These are phyloP conservation scores for Rhabdomys dilectus DNA, from an alignment of 2,113 vertebrate species.

Conservation along the genomic window DNA sequence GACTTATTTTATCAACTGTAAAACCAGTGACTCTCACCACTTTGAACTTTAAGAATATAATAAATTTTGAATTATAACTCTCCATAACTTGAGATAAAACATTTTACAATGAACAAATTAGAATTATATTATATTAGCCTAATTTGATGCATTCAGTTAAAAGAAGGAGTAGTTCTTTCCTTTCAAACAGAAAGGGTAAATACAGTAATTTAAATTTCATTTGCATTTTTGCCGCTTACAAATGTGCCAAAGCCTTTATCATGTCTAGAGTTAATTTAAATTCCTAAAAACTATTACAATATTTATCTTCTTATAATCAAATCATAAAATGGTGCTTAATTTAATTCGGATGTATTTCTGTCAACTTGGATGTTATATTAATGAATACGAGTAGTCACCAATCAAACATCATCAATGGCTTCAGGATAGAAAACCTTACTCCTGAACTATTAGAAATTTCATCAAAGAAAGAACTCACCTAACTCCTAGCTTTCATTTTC, in stretches of 20 bases:
- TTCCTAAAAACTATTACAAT: constrained; percentile 4
- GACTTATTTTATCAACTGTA: not conserved
- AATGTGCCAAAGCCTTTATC: not conserved
- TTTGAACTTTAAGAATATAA: constrained; percentile 19
- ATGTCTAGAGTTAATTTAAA: constrained; percentile 46
- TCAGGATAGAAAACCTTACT: not conserved
- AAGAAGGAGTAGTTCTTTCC: not conserved
- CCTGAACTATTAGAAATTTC: not conserved
- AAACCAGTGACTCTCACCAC: not conserved
- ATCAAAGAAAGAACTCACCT: not conserved
- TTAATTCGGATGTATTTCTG: not conserved
- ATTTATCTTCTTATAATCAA: constrained; percentile 50
- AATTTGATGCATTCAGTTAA: not conserved
- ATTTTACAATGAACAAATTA: constrained; percentile 7
- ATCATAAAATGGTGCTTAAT: constrained; percentile 41
- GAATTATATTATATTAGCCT: not conserved
- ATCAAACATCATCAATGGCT: not conserved
- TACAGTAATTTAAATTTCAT: constrained; percentile 57
- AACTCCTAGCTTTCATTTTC: not conserved
- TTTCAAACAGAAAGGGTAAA: constrained; percentile 36
- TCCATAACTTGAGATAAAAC: not conserved
- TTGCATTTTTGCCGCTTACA: constrained; percentile 62
- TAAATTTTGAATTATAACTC: not conserved
- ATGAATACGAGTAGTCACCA: not conserved
- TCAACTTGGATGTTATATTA: not conserved